Conservation (phyloP, 2,888 invertebrate species). For the Frankliniella intonsa region DNA sequence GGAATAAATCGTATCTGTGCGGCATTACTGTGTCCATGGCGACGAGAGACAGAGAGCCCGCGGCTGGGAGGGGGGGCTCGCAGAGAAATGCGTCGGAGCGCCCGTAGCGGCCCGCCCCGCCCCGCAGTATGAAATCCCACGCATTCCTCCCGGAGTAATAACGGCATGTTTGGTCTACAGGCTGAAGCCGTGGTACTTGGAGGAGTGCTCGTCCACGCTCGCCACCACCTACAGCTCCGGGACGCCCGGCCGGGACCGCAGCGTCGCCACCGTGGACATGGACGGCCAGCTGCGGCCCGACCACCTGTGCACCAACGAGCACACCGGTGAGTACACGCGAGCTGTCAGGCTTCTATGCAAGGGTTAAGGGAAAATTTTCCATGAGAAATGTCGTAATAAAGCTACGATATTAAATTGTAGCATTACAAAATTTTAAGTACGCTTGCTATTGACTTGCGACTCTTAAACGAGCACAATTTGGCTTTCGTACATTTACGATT, state of each 20-base stretch:
- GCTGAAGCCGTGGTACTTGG: conserved; percentile 37
- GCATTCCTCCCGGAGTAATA: background rate
- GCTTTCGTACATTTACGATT: too few relatives aligned
- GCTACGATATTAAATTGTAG: too few relatives aligned
- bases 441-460: background rate
- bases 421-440: too few relatives aligned
- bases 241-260: conserved; percentile 40
- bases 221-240: conserved; percentile 38
- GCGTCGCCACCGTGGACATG: conserved; percentile 45
- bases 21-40: too few relatives aligned
- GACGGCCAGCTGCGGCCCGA: conserved; percentile 43
- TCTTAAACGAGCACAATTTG: background rate
- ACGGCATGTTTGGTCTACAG: conserved; percentile 31
- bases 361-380: too few relatives aligned
- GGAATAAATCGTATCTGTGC: background rate
- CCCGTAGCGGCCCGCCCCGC: background rate
- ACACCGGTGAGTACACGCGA: conserved; percentile 34
- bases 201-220: conserved; percentile 37
- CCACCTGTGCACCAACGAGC: conserved; percentile 36
- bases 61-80: background rate
- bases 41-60: too few relatives aligned
- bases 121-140: background rate
- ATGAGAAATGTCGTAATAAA: too few relatives aligned
- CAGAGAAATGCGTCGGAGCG: too few relatives aligned
- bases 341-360: too few relatives aligned